Base-by-base conservation (phyloP, 2,888 invertebrate genomes). In the Octonoba sinensis region DNA sequence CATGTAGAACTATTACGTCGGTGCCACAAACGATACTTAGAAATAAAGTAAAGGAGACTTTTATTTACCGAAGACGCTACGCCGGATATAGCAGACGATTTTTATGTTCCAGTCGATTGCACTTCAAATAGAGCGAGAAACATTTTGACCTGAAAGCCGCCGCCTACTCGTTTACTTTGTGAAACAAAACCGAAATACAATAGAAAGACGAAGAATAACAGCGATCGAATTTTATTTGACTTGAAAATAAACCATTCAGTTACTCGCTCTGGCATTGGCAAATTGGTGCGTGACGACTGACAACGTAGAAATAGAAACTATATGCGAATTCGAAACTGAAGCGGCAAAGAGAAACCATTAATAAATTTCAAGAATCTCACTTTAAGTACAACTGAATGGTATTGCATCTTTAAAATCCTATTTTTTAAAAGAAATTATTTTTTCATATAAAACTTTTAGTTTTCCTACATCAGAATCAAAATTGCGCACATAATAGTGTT, bases 61-160 rank as follows among this genome's bases (percentile, higher is more conserved):
- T 51, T 54, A 18, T 54, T 20, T 54, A 16, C 16, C n/a, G 54
- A 54, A 36, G 36, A 36, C 36, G 36, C 8, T 36, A 36, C 36
- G 36, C 36, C 36, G 36, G 36, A 54, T 18, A 54, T 18, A 54
- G 18, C 54, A 11, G n/a, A 20, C 54, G n/a, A 54, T 54, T 6
- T 54, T 54, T 54, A 54, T n/a, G 54, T 54, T 20, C 18, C 13
- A 36, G 36, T 13, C 64, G 64, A 64, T 64, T 36, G 27, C 46
- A 27, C 27, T 44, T 18, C 64, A 64, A 64, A 64, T 46, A 64
- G 64, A 64, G 64, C 64, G 64, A 36, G 64, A 64, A 64, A 64
- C 44, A 44, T 64, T 20, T 44, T 64, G 64, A 64, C 64, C 64
- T 46, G 46, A 64, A 18, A n/a, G 11, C 20, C 27, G 18, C 64